phyloP scores from a whole-genome alignment of 2,888 invertebrate genomes.

The Tetragonula carbonaria region DNA sequence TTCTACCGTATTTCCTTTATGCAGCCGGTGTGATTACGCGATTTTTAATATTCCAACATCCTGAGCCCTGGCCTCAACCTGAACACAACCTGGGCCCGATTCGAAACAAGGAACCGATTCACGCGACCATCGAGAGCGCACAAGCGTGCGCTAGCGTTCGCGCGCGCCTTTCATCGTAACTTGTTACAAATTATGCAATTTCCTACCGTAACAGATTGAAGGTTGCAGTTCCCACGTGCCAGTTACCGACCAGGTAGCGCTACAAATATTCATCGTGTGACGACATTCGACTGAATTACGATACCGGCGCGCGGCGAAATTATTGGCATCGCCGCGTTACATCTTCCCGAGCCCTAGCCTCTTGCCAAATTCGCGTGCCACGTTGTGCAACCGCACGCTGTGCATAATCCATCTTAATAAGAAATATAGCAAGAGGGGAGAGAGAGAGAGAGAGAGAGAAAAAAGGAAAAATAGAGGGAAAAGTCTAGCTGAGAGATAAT shows the following conservation, averaged over 20 bases:
- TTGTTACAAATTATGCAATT: slow-evolving; percentile 73
- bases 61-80: background rate
- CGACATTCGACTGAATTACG: slow-evolving; percentile 69
- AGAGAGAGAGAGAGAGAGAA: too few relatives aligned
- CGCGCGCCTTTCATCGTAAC: slow-evolving; percentile 66
- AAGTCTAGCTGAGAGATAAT: background rate
- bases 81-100: too few relatives aligned
- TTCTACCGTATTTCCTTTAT: background rate
- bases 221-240: slow-evolving; percentile 73
- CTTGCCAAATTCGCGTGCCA: slow-evolving; percentile 46
- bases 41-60: background rate
- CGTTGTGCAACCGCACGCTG: slow-evolving; percentile 25
- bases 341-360: slow-evolving; percentile 19
- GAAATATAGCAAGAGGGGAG: too few relatives aligned
- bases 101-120: slow-evolving; percentile 54
- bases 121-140: slow-evolving; percentile 32
- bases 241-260: slow-evolving; percentile 60
- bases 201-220: slow-evolving; percentile 75
- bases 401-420: background rate
- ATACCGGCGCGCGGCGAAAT: slow-evolving; percentile 48
- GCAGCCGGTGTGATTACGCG: background rate
- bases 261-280: slow-evolving; percentile 72
- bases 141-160: background rate
- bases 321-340: slow-evolving; percentile 56
- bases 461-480: background rate